phyloP scores from a whole-genome alignment of 2,888 invertebrate genomes.

The Patella pellucida region DNA sequence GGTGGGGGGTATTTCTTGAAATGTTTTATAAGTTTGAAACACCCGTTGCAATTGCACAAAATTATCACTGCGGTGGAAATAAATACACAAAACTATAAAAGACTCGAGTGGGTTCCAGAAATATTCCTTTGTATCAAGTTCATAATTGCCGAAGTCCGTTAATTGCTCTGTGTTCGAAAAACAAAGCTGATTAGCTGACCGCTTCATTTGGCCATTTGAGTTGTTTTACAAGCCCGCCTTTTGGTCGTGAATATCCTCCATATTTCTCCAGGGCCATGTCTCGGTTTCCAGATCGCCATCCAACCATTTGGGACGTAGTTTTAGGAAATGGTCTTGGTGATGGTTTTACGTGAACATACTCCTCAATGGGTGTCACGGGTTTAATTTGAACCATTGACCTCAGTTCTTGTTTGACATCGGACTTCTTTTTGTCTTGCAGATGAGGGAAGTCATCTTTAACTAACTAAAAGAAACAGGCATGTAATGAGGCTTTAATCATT shows the following conservation, averaged over 20 bases:
- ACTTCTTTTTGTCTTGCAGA: slow-evolving; percentile 42
- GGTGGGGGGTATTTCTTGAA: too few species aligned
- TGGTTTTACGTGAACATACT: slow-evolving; percentile 61
- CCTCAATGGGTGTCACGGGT: slow-evolving; percentile 65
- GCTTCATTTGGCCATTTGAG: slow-evolving; percentile 70
- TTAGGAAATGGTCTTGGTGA: slow-evolving; percentile 65
- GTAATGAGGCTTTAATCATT: too few species aligned
- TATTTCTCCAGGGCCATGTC: slow-evolving; percentile 63
- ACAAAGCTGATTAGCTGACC: slow-evolving; percentile 43
- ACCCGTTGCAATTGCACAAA: too few species aligned
- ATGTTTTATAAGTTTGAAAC: too few species aligned
- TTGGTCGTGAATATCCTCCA: slow-evolving; percentile 66
- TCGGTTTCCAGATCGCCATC: slow-evolving; percentile 66
- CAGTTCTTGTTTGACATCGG: slow-evolving; percentile 46
- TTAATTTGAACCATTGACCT: slow-evolving; percentile 52
- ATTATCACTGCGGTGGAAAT: too few species aligned
- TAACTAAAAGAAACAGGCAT: slow-evolving; percentile 48
- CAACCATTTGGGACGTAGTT: slow-evolving; percentile 64
- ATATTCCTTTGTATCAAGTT: too few species aligned
- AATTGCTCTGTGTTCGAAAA: background rate
- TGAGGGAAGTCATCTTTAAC: slow-evolving; percentile 65
- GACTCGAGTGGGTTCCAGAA: too few species aligned
- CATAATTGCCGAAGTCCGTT: too few species aligned
- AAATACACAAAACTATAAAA: too few species aligned
- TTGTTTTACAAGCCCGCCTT: slow-evolving; percentile 65